Base-by-base conservation (phyloP, 2,113 vertebrate species). In the Ondatra zibethicus region DNA sequence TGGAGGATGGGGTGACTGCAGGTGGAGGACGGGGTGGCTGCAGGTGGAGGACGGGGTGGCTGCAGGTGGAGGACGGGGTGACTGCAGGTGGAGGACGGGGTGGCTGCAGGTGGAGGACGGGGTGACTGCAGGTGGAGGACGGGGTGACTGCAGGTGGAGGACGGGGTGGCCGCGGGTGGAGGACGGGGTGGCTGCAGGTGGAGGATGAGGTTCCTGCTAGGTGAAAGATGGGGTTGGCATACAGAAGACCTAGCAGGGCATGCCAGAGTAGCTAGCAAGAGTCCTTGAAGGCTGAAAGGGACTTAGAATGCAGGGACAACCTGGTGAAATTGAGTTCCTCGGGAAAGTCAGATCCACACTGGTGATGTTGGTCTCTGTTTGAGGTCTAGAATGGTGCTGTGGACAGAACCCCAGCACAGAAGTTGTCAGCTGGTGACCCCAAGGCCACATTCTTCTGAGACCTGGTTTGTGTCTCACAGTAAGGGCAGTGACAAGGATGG, bases 341-440 rank as follows among this genome's bases (percentile, higher is more conserved):
- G 23, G 50, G 39, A 75, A 10, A n/a, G 45, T 70, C 12, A 42
- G 72, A 7, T 17, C 19, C 1, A 6, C 9, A 0, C 0, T 47
- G 36, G 16, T 11, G 25, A 8, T 29, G 14, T 2, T 61, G 11
- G 9, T 42, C 55, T 50, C n/a, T 21, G 4, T 16, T 8, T 0
- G 1, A 0, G 39, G n/a, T n/a, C 73, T 55, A 3, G 36, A 42
- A 19, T 7, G 0, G 1, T 2, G 3, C 39, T 11, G 0, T 31
- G 61, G 7, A 9, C 78, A 70, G 17, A 76, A 50, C 13, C 21
- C 65, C 6, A 31, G 65, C 5, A 10, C 9, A 33, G 4, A 61
- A 9, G 0, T 3, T 5, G 39, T 88, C 89, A 63, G 58, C 73
- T 39, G 76, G 55, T n/a, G n/a, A 3, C 13, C 11, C 84, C 42